Evolutionary conservation across 2,797 vertebrate species (phyloP).

Genomic region (Cercopithecus neglectus): DNA sequence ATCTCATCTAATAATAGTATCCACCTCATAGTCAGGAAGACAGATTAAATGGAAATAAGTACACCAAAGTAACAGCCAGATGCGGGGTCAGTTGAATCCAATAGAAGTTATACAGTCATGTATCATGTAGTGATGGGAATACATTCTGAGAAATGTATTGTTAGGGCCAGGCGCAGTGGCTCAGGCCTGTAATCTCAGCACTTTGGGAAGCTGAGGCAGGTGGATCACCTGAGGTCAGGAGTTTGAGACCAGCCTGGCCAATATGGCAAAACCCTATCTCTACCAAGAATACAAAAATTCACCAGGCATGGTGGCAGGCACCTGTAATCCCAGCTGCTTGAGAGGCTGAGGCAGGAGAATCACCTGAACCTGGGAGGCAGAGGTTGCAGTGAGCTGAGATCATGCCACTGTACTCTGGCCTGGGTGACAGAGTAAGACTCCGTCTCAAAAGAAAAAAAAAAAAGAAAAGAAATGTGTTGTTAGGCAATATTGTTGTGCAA

Average conservation of each 20-base stretch:
- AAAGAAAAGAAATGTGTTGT: background rate
- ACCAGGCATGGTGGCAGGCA: rapidly evolving
- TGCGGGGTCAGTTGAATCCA: background rate
- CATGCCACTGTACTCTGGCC: background rate
- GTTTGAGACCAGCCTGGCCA: background rate
- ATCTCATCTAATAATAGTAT: background rate
- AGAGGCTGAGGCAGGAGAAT: background rate
- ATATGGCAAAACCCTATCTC: background rate
- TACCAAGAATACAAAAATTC: background rate
- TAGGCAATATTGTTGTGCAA: background rate
- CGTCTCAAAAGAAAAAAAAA: too few relatives aligned
- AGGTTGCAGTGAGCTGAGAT: background rate
- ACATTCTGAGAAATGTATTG: background rate
- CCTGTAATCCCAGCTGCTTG: background rate
- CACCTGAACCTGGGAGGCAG: background rate
- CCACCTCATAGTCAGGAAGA: background rate
- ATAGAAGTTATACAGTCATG: background rate
- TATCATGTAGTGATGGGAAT: background rate
- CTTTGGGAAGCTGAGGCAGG: background rate
- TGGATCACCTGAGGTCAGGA: background rate
- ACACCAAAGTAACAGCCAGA: background rate
- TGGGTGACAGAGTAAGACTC: background rate
- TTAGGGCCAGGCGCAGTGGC: background rate
- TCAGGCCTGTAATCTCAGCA: background rate
- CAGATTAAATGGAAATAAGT: background rate